Percentiles rank a stretch among this genome's conserved stretches.
These are phyloP conservation scores for Podarcis siculus DNA, from an alignment of 2,797 vertebrate genomes.

Conservation along the genomic window DNA sequence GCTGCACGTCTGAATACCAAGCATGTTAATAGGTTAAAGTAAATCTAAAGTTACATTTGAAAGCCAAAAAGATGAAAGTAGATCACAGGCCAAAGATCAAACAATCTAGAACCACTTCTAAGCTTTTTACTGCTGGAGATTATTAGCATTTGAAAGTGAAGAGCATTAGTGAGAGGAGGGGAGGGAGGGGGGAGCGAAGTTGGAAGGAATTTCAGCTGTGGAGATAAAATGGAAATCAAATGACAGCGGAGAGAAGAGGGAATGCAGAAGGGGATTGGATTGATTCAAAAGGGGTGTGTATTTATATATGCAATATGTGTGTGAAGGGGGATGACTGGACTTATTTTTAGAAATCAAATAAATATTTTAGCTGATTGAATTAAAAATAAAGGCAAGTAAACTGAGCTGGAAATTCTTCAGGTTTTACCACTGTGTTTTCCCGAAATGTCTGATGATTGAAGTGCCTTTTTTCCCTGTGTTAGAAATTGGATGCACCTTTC, in stretches of 20 bases:
- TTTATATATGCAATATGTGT: background rate
- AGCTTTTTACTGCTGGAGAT: slow-evolving; percentile 79
- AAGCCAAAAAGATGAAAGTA: slow-evolving; percentile 81
- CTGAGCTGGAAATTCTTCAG: background rate
- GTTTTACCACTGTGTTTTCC: background rate
- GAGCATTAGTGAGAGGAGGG: slow-evolving; percentile 72
- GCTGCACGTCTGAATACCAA: slow-evolving; percentile 52
- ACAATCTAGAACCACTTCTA: slow-evolving; percentile 81
- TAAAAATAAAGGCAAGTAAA: slow-evolving; percentile 12
- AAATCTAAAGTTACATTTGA: slow-evolving; percentile 78
- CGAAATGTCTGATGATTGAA: background rate
- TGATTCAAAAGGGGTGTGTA: slow-evolving; percentile 10
- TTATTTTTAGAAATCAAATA: slow-evolving; percentile 28
- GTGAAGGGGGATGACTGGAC: background rate
- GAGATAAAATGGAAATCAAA: slow-evolving; percentile 64
- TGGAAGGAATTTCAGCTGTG: slow-evolving; percentile 71
- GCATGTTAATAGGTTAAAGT: slow-evolving; percentile 75
- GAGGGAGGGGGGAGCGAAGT: slow-evolving; percentile 38
- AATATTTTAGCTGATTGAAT: background rate
- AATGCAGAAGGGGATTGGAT: slow-evolving; percentile 25
- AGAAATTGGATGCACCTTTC: background rate
- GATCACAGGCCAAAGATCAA: slow-evolving; percentile 85
- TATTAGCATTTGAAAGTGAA: slow-evolving; percentile 85
- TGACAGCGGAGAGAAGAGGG: slow-evolving; percentile 55
- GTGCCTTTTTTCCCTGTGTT: background rate